A percentile compares a stretch with the other conserved stretches of the same genome.
Conservation (phyloP, 2,797 vertebrate genomes). For the Mastacembelus armatus region DNA sequence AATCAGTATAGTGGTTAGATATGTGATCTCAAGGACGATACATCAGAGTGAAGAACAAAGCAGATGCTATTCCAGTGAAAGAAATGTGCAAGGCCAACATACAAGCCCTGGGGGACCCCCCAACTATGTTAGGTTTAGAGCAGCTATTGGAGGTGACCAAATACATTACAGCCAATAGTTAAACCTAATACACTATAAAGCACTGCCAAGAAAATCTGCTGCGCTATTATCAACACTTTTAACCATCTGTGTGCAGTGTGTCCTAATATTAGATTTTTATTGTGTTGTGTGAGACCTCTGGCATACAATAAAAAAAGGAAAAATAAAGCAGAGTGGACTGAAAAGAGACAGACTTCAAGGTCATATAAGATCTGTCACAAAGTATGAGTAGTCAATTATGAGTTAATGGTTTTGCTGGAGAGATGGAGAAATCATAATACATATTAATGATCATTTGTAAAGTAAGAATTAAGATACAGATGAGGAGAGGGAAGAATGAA, state of each 20-base stretch:
- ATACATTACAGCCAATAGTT: conserved; percentile 54
- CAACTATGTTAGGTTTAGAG: conserved; percentile 57
- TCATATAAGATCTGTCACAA: conserved; percentile 8
- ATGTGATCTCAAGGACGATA: conserved; percentile 52
- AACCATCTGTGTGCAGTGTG: conserved; percentile 45
- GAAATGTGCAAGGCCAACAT: conserved; percentile 50
- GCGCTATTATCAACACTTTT: conserved; percentile 39
- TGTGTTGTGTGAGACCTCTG: conserved; percentile 18
- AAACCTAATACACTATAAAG: conserved; percentile 46
- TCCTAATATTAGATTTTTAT: conserved; percentile 26
- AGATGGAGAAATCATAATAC: neutral
- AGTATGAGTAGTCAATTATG: too few species aligned
- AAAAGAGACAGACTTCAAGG: conserved; percentile 17
- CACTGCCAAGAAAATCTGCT: conserved; percentile 55
- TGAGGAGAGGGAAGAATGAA: too few species aligned
- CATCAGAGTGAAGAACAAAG: conserved; percentile 58
- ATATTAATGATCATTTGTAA: neutral
- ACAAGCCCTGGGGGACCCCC: conserved; percentile 53
- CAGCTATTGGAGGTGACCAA: conserved; percentile 49
- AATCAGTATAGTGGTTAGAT: conserved; percentile 47
- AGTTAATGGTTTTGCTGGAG: too few species aligned
- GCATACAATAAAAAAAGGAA: conserved; percentile 18
- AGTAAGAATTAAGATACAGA: neutral
- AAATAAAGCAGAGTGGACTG: conserved; percentile 12
- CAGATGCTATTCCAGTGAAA: conserved; percentile 57